Conservation (phyloP, 1,140 invertebrate genomes). For the Caerostris extrusa region DNA sequence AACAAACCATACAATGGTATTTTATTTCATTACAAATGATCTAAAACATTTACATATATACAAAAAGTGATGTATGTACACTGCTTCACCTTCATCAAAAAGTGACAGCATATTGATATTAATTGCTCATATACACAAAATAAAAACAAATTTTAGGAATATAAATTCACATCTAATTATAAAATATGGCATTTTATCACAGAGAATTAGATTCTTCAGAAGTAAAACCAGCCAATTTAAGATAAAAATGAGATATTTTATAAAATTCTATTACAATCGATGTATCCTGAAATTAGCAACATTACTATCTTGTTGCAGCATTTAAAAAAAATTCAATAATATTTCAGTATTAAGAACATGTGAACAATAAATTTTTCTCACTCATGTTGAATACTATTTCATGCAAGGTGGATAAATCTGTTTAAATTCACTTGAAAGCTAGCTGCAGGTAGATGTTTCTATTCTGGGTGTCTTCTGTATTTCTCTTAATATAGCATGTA, state of each 20-base stretch:
- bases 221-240: not conserved
- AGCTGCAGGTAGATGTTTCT: slow-evolving; percentile 44
- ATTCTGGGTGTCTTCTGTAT: slow-evolving; percentile 30
- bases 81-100: not conserved
- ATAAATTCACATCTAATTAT: slow-evolving; percentile 35
- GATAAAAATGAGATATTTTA: no score
- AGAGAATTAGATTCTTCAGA: slow-evolving; percentile 14
- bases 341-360: no score
- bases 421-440: not conserved
- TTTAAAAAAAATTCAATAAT: no score
- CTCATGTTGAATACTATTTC: not conserved
- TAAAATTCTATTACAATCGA: no score
- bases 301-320: no score
- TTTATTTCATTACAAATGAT: no score
- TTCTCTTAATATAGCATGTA: slow-evolving; percentile 46
- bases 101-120: not conserved
- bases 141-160: not conserved
- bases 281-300: no score
- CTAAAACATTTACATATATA: not conserved
- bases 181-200: slow-evolving; percentile 62
- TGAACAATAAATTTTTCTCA: not conserved
- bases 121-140: not conserved
- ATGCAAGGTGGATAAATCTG: not conserved
- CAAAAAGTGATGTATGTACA: not conserved
- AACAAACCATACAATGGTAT: no score